Conservation (phyloP, 2,888 invertebrate genomes). For the Euzetes globulus region DNA sequence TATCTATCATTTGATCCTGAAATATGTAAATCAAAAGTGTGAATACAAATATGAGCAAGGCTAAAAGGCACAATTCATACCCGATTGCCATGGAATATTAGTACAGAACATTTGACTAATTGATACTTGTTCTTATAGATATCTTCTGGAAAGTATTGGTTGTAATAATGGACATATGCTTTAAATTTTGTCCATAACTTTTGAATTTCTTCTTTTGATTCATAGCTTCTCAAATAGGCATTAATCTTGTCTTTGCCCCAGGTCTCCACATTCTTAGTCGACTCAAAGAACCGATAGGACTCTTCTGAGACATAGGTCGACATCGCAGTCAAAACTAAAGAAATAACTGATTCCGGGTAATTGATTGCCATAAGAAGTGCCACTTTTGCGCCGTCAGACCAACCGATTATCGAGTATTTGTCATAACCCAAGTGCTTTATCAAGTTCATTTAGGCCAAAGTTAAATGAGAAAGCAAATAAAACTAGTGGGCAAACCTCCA, state of each 20-base stretch:
- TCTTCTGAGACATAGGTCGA: not conserved
- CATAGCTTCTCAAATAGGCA: not conserved
- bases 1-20: no score
- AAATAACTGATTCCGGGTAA: slow-evolving; percentile 40
- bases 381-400: slow-evolving; percentile 48
- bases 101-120: not conserved
- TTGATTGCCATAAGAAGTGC: slow-evolving; percentile 46
- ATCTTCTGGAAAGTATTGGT: not conserved
- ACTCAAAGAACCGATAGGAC: no score
- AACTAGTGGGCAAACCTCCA: not conserved
- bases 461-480: not conserved
- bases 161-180: not conserved
- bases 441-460: not conserved
- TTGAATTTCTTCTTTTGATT: not conserved
- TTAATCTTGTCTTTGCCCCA: not conserved
- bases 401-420: slow-evolving; percentile 46
- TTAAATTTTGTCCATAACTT: not conserved
- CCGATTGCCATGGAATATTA: slow-evolving; percentile 14
- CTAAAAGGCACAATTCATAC: not conserved
- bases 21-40: no score
- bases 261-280: not conserved
- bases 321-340: slow-evolving; percentile 38
- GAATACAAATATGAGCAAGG: not conserved
- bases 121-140: not conserved
- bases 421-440: slow-evolving; percentile 17